Conservation (phyloP, 2,797 vertebrate genomes). For the Pyrocephalus nanus region DNA sequence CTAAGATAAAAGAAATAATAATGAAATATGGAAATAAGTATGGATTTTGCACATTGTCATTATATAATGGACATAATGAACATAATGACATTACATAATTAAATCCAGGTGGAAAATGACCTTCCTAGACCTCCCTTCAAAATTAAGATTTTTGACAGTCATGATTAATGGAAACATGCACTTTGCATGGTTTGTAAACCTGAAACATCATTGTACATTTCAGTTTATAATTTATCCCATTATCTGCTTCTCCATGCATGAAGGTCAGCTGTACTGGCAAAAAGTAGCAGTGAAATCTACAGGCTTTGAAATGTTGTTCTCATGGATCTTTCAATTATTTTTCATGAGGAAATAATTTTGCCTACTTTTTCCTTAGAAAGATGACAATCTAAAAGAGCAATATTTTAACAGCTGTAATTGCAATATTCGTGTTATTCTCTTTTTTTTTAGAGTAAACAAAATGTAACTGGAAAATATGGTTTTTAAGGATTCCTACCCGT, state of each 20-base stretch:
- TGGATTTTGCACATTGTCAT: neutral
- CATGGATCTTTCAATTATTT: slow-evolving; percentile 38
- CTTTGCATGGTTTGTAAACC: slow-evolving; percentile 57
- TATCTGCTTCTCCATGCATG: slow-evolving; percentile 50
- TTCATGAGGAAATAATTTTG: slow-evolving; percentile 27
- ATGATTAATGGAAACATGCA: slow-evolving; percentile 53
- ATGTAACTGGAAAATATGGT: neutral
- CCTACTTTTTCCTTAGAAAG: neutral
- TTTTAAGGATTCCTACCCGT: slow-evolving; percentile 74
- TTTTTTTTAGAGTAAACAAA: slow-evolving; percentile 16
- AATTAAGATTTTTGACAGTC: slow-evolving; percentile 67
- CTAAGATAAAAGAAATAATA: neutral
- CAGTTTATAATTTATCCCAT: slow-evolving; percentile 60
- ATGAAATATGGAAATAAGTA: slow-evolving; percentile 30
- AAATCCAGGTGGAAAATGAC: slow-evolving; percentile 67
- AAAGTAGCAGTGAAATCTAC: neutral
- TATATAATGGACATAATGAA: slow-evolving; percentile 56
- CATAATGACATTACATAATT: slow-evolving; percentile 67
- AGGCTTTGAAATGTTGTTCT: slow-evolving; percentile 20
- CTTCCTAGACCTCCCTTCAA: slow-evolving; percentile 53
- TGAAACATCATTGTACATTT: slow-evolving; percentile 42
- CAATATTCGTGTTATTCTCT: neutral
- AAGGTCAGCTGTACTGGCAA: slow-evolving; percentile 1
- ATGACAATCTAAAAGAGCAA: neutral
- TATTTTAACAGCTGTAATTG: neutral